These are phyloP conservation scores for Drosophila pruinosa DNA, from an alignment of 1,140 invertebrate genomes.

Conservation along the genomic window DNA sequence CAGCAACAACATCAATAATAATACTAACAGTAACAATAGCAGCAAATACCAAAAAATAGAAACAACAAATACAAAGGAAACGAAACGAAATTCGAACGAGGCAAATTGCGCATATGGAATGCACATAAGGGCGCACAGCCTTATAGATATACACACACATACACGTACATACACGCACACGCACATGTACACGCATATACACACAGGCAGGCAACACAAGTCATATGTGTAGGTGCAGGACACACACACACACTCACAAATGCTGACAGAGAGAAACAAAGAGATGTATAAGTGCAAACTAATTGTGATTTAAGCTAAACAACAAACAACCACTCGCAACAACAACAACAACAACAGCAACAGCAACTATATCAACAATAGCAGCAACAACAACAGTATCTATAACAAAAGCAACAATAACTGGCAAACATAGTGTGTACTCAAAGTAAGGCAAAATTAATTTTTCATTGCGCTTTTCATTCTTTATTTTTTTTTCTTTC, in stretches of 20 bases:
- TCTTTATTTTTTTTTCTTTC: slow-evolving; percentile 20
- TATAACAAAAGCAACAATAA: slow-evolving; percentile 12
- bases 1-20: slow-evolving; percentile 25
- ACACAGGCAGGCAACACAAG: background rate
- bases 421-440: slow-evolving; percentile 12
- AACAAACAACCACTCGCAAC: slow-evolving; percentile 12
- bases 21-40: slow-evolving; percentile 23
- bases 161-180: background rate
- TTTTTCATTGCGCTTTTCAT: slow-evolving; percentile 33
- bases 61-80: slow-evolving; percentile 5
- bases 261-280: slow-evolving; percentile 18
- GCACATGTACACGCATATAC: slow-evolving; percentile 6
- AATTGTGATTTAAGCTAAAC: slow-evolving; percentile 73
- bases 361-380: background rate
- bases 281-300: slow-evolving; percentile 49
- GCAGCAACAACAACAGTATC: slow-evolving; percentile 22
- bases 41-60: slow-evolving; percentile 19
- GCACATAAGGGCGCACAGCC: slow-evolving; percentile 39
- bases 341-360: slow-evolving; percentile 28
- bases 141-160: slow-evolving; percentile 22
- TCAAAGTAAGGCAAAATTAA: slow-evolving; percentile 44
- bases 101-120: slow-evolving; percentile 70
- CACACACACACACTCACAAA: background rate
- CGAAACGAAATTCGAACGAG: slow-evolving; percentile 8
- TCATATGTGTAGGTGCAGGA: background rate